Evolutionary conservation across 2,797 vertebrate species (phyloP), one percentile per base, ranked within the genome.

Genomic region (Gambusia yucatana): DNA sequence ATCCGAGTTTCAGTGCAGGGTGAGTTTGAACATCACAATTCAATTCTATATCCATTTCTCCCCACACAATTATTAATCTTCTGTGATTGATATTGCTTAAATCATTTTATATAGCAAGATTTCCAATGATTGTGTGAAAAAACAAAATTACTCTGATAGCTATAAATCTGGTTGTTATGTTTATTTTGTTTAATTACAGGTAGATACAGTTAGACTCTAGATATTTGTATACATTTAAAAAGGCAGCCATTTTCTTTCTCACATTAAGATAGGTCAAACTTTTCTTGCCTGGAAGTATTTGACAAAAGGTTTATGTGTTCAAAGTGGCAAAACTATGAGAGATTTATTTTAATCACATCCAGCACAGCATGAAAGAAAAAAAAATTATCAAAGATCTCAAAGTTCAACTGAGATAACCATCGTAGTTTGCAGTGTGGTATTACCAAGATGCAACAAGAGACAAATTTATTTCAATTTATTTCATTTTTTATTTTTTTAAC

Each of bases 1-100:
- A 69, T 99, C 97, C 0, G 97, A 98, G 88, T 99, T 99, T 92
- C 98, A 99, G 86, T 99, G 98, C 77, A 95, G 98, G 92, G 98
- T 99, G 83, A 94, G 95, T 92, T 63, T 67, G 20, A 39, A 67
- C 28, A 81, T 61, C 36, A 44, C 39, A 67, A 11, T 67, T 67
- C 36, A 67, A 6, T 22, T 41, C 20, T 9, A 2, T 43, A 14
- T n/a, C 17, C 55, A n/a, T 52, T 36, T 44, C 59, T 20, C 44
- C 25, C 2, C 50, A 9, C 20, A 48, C 28, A 65, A 59, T 46
- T 20, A n/a, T 20, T 22, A 75, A 75, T 70, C 20, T 48, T 77
- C 50, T 28, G 8, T 30, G 16, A 74, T n/a, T n/a, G 22, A 82
- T 75, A 16, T 7, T 70, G 59, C 14, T 55, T 43, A 71, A 82